Base-by-base conservation (phyloP, 2,888 invertebrate genomes). In the Onthophagus sagittarius region DNA sequence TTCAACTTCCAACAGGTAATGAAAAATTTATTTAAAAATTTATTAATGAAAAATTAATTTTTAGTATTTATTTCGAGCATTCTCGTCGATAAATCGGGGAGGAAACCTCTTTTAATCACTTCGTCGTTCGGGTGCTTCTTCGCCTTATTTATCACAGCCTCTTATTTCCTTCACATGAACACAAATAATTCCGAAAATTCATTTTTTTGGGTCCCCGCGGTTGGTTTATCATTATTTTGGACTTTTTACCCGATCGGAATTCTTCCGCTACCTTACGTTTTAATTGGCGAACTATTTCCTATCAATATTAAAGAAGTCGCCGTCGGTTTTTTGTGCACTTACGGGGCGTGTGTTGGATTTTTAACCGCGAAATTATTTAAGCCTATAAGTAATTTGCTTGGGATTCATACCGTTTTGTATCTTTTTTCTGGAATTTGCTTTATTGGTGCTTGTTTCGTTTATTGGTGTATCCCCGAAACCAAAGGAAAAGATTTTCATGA, bases 201-300 rank as follows among this genome's bases (percentile, higher is more conserved):
- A 0, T 78, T 88, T 62, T 86, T 88, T 0, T 86, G 87, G 81
- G 77, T 91, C 67, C 89, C 90, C 13, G 82, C 90, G 33, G 79
- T 86, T 0, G 89, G 89, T 0, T 85, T 90, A 0, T 81, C 90
- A 63, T 83, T 88, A 5, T 91, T 90, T 78, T 89, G 89, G 71
- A 81, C 90, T 5, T 81, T 89, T n/a, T 89, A 89, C 72, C 88
- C 90, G 0, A 81, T 89, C 4, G 91, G 91, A 0, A 83, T 91
- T 15, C 90, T 89, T 0, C 90, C 89, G 15, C 79, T 91, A 33
- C 88, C 90, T 0, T 90, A 89, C 75, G 88, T 90, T 77, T 86
- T 90, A 85, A 87, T 90, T 78, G 89, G 90, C 0, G 91, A 91
- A 80, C 78, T 90, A 3, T 91, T 91, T 78, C 89, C 91, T 0